phyloP scores from a whole-genome alignment of 2,797 vertebrate genomes.

The Borostomias antarcticus region DNA sequence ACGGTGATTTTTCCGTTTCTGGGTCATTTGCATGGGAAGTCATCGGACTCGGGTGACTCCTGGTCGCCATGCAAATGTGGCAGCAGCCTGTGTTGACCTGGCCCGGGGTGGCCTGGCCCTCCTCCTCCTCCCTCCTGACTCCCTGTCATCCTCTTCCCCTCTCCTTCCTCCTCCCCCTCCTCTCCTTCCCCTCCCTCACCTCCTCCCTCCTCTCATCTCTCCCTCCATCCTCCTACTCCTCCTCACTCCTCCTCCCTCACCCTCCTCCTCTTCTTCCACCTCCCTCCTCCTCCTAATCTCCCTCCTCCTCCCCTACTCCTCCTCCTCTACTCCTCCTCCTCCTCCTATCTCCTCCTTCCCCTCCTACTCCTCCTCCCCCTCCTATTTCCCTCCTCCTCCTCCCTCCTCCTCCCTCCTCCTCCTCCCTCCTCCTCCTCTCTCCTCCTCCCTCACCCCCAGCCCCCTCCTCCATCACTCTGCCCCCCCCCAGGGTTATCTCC shows the following conservation, averaged over 20 bases:
- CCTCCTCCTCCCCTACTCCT: neutral
- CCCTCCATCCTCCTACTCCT: too few species aligned
- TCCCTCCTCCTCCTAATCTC: neutral
- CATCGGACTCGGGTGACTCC: conserved; percentile 34
- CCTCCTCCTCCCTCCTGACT: too few species aligned
- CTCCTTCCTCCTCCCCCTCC: conserved; percentile 42
- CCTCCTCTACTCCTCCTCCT: too few species aligned
- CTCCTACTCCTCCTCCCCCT: neutral
- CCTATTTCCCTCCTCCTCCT: neutral
- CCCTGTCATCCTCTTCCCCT: too few species aligned
- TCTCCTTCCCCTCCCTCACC: conserved; percentile 43
- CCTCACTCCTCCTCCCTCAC: too few species aligned
- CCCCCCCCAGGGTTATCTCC: neutral
- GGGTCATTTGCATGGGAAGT: conserved; percentile 32
- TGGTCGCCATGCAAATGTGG: conserved; percentile 42
- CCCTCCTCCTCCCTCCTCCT: neutral
- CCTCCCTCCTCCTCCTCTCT: neutral
- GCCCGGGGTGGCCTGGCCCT: conserved; percentile 32
- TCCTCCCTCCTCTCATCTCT: too few species aligned
- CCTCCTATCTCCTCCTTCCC: neutral
- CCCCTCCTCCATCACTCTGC: too few species aligned
- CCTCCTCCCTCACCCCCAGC: neutral
- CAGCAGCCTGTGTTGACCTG: conserved; percentile 31
- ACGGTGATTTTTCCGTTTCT: too few species aligned
- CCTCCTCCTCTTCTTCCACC: too few species aligned